Evolutionary conservation across 2,888 invertebrate species (phyloP).

Genomic region (Cheilosia grossa): DNA sequence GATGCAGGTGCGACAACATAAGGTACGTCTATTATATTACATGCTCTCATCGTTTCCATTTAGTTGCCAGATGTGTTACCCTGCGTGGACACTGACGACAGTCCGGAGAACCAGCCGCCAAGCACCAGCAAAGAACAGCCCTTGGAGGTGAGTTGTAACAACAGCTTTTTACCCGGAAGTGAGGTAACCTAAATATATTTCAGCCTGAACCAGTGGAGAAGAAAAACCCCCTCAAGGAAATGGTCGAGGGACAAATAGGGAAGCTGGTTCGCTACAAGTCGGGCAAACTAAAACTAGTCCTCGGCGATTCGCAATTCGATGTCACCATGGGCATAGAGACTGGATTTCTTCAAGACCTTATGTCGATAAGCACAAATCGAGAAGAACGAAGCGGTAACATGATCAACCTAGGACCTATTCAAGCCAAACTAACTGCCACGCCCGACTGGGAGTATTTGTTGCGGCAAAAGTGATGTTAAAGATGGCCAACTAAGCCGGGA

Average conservation of each 20-base stretch:
- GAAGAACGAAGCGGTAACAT: conserved; percentile 85
- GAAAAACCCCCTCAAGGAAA: conserved; percentile 79
- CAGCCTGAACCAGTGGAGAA: conserved; percentile 82
- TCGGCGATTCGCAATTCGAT: conserved; percentile 86
- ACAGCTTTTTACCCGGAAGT: conserved; percentile 9
- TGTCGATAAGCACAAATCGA: conserved; percentile 85
- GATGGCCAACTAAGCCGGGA: conserved; percentile 32
- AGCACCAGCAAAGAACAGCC: conserved; percentile 54
- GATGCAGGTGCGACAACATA: conserved; percentile 78
- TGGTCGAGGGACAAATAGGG: conserved; percentile 86
- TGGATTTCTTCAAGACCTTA: conserved; percentile 85
- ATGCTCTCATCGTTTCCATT: background rate
- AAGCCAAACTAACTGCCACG: conserved; percentile 85
- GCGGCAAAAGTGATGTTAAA: conserved; percentile 75
- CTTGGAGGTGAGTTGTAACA: conserved; percentile 37
- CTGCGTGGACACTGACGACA: conserved; percentile 77
- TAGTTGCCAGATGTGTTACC: conserved; percentile 81
- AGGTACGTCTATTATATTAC: too few relatives aligned
- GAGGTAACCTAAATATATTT: background rate
- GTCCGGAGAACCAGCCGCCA: conserved; percentile 66
- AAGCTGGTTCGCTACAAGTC: conserved; percentile 85
- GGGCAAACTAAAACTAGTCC: conserved; percentile 84
- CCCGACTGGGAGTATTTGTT: conserved; percentile 85
- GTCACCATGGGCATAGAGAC: conserved; percentile 85
- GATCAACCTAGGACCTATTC: conserved; percentile 85